Percentiles rank a stretch among this genome's conserved stretches.
Evolutionary conservation across 1,140 invertebrate species (phyloP).

Genomic region (Bombus waltoni): DNA sequence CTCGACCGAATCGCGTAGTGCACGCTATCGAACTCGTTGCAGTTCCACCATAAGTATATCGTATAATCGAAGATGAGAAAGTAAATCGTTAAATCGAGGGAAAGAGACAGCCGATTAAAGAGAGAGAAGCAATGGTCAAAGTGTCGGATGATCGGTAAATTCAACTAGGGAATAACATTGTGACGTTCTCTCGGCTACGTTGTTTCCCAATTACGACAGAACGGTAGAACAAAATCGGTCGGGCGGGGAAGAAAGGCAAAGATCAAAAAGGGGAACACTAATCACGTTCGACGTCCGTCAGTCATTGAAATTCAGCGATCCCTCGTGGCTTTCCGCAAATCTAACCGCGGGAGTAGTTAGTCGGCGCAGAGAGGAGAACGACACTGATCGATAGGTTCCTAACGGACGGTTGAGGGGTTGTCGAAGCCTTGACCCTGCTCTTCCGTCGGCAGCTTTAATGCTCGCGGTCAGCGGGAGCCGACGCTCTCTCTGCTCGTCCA

Average conservation of each 20-base stretch:
- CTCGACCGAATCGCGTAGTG: neutral
- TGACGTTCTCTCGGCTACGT: slow-evolving; percentile 11
- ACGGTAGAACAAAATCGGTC: slow-evolving; percentile 53
- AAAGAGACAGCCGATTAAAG: neutral
- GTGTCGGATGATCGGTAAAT: slow-evolving; percentile 14
- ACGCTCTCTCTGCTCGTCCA: slow-evolving; percentile 59
- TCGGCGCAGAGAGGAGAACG: slow-evolving; percentile 36
- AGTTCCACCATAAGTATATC: neutral
- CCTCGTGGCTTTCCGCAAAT: slow-evolving; percentile 51
- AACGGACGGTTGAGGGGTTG: slow-evolving; percentile 71
- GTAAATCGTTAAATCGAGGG: too few species aligned
- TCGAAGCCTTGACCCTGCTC: slow-evolving; percentile 76
- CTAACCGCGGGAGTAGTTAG: slow-evolving; percentile 53
- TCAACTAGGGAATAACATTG: neutral
- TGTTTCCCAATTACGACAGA: slow-evolving; percentile 56
- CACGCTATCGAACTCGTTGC: too few species aligned
- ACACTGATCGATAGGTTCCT: slow-evolving; percentile 75
- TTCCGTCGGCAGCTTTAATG: slow-evolving; percentile 71
- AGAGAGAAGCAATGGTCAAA: neutral
- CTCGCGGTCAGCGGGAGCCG: slow-evolving; percentile 57
- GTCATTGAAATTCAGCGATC: slow-evolving; percentile 52
- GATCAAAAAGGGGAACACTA: slow-evolving; percentile 35
- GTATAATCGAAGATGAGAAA: neutral
- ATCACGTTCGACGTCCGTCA: slow-evolving; percentile 47
- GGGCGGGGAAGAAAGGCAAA: neutral